Percentiles rank a stretch among this genome's conserved stretches.
Conservation (phyloP, 2,113 vertebrate species). For the Riparia riparia region DNA sequence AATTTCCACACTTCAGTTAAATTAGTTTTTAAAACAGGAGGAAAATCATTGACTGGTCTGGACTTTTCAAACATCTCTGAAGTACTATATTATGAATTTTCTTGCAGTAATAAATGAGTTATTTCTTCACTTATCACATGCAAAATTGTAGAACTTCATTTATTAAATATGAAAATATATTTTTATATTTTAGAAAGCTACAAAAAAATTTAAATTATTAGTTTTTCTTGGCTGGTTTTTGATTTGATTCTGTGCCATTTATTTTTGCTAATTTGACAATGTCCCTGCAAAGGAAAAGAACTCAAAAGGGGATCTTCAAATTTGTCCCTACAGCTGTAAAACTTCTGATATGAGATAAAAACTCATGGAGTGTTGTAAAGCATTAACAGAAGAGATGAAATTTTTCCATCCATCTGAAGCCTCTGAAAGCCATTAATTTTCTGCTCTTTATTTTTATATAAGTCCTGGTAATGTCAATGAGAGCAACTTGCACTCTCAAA, state of each 20-base stretch:
- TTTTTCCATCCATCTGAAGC: conserved; percentile 43
- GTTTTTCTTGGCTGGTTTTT: neutral
- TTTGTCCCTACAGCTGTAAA: conserved; percentile 49
- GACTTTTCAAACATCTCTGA: neutral
- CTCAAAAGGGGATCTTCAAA: neutral
- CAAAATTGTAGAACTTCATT: neutral
- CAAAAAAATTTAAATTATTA: neutral
- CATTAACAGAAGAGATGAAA: conserved; percentile 60
- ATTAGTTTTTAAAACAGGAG: neutral
- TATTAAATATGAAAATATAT: neutral
- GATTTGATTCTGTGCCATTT: neutral
- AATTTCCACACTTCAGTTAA: neutral
- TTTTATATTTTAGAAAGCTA: neutral
- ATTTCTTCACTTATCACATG: neutral
- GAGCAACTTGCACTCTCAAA: neutral
- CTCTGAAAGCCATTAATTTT: conserved; percentile 41
- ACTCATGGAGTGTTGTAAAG: conserved; percentile 47
- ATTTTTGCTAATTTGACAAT: neutral
- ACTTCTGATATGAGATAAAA: conserved; percentile 66
- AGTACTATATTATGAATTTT: neutral
- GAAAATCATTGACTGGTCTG: neutral
- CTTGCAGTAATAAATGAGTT: neutral
- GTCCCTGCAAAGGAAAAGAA: neutral
- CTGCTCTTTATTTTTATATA: conserved; percentile 7
- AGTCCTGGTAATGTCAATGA: conserved; percentile 20